Conservation (phyloP, 2,797 vertebrate genomes). For the Octomys mimax region DNA sequence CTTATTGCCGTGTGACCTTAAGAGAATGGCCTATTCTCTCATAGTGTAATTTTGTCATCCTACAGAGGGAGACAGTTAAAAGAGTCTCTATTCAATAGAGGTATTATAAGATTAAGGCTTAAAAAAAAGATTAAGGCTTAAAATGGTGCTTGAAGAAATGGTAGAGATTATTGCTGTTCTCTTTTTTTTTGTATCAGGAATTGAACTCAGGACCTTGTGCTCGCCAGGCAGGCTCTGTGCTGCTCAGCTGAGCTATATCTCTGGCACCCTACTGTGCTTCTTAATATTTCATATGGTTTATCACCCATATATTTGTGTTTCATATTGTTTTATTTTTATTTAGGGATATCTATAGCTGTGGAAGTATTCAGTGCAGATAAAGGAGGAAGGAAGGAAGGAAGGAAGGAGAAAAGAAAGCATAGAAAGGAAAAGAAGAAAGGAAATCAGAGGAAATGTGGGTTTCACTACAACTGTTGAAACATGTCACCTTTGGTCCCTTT, state of each 20-base stretch:
- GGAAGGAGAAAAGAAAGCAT: background rate
- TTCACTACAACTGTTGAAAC: background rate
- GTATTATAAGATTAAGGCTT: background rate
- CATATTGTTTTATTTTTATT: constrained; percentile 12
- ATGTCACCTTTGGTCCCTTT: background rate
- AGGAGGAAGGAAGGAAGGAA: background rate
- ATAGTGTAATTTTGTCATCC: background rate
- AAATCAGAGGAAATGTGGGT: background rate
- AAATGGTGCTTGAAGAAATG: constrained; percentile 11
- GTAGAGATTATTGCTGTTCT: background rate
- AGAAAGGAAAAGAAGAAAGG: background rate
- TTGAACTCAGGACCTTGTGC: no score
- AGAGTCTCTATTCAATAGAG: background rate
- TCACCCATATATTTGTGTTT: background rate
- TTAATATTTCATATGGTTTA: constrained; percentile 28
- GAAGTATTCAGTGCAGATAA: constrained; percentile 4
- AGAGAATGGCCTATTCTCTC: background rate
- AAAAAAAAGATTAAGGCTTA: background rate
- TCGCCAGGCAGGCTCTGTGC: no score
- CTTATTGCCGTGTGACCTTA: constrained; percentile 25
- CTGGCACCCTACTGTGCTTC: background rate
- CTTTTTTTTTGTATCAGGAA: no score
- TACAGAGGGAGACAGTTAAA: background rate
- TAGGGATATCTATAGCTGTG: background rate
- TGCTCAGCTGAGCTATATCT: no score